Base-by-base conservation (phyloP, 2,113 vertebrate species). In the Uria aalge region DNA sequence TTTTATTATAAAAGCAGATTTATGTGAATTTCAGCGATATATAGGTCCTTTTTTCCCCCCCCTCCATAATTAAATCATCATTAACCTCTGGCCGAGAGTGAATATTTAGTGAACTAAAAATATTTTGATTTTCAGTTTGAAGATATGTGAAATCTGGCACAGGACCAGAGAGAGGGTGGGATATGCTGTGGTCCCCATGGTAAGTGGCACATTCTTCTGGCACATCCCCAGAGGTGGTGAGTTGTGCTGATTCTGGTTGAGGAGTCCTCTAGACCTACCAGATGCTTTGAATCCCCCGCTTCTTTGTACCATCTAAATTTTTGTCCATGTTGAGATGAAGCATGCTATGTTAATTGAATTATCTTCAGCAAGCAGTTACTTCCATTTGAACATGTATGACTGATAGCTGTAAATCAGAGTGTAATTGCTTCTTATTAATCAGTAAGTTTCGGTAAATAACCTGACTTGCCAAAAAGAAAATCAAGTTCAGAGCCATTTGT, bases 341-440 rank as follows among this genome's bases (percentile, higher is more conserved):
- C 27, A 40, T 34, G 18, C 2, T 38, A 16, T 55, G 21, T 3
- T 62, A 66, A 43, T 17, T 57, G 20, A 59, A 55, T 88, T 82
- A 24, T 30, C 8, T 79, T 82, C 57, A 52, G 13, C 2, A 1
- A 89, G 5, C 4, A 8, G 11, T 59, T 80, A n/a, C 77, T 83
- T 88, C 38, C 47, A 74, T 20, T 5, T 34, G 11, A 59, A 59
- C 0, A 0, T 55, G 3, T 27, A 15, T 52, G 11, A 30, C 24
- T 62, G 22, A 38, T 26, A 66, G 24, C 3, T 69, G 8, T 50
- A 83, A 77, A 77, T 71, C 40, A 29, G 11, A 48, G 4, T 32
- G 8, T 34, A 85, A 59, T 16, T 82, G 2, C 68, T 85, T 36
- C 34, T 69, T 45, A 73, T 29, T 53, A 57, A 47, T 15, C 41